Evolutionary conservation across 92 coral and sea anemone genomes (phyloP).

Genomic region (Porites cylindrica): DNA sequence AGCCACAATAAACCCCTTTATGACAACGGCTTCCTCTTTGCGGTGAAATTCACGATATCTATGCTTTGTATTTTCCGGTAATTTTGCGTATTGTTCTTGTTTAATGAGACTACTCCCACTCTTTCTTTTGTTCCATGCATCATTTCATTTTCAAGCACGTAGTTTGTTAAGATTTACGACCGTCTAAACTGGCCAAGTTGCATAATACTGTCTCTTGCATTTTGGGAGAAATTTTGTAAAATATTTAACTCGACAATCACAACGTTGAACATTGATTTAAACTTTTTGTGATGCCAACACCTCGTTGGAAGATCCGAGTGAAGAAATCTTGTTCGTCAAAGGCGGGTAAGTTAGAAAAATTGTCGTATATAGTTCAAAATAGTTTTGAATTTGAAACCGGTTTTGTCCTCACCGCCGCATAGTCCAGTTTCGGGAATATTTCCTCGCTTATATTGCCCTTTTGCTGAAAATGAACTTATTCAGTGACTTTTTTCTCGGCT

Average conservation of each 20-base stretch:
- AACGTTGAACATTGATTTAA: not conserved
- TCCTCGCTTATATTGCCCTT: not conserved
- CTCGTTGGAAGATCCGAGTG: slow-evolving; percentile 24
- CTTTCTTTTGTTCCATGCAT: slow-evolving; percentile 34
- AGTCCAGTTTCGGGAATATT: not conserved
- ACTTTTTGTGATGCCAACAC: slow-evolving; percentile 17
- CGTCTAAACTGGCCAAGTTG: not conserved
- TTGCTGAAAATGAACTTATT: not conserved
- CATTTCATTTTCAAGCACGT: slow-evolving; percentile 17
- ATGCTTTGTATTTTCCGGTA: slow-evolving; percentile 6
- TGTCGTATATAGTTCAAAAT: not conserved
- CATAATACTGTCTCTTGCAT: not conserved
- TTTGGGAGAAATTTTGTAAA: slow-evolving; percentile 5
- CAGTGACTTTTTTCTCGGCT: not conserved
- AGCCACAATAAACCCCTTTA: not conserved
- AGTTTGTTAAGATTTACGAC: not conserved
- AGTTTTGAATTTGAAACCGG: not conserved
- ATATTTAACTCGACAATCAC: not conserved
- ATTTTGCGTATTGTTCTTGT: slow-evolving; percentile 48
- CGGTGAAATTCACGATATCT: slow-evolving; percentile 27
- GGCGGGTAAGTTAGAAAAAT: slow-evolving; percentile 6
- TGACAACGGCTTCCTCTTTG: not conserved
- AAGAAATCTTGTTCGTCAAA: not conserved
- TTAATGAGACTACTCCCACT: not conserved
- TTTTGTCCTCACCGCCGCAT: not conserved